phyloP scores from a whole-genome alignment of 37 sponge, comb jelly and placozoan genomes.

The Ephydatia muelleri region DNA sequence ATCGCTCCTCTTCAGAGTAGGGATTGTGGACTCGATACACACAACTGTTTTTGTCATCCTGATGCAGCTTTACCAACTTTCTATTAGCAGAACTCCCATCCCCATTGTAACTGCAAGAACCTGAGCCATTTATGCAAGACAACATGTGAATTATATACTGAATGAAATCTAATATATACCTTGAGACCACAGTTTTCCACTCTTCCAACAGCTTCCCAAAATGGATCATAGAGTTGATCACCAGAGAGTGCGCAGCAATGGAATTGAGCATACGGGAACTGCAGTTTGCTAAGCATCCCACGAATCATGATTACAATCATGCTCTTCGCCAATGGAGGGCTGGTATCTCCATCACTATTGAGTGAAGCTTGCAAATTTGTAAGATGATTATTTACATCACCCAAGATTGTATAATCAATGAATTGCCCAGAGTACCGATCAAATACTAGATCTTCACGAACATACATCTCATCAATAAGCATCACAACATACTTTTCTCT shows the following conservation, averaged over 20 bases:
- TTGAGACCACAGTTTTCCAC: background rate
- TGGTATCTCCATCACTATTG: conserved; percentile 1
- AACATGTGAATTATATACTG: background rate
- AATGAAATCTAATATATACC: background rate
- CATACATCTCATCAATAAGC: conserved; percentile 53
- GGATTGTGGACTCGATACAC: background rate
- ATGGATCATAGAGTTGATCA: too few relatives aligned
- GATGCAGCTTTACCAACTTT: too few relatives aligned
- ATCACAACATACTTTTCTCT: conserved; percentile 42
- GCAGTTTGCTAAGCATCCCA: conserved; percentile 26
- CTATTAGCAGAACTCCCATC: too few relatives aligned
- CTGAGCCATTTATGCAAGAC: background rate
- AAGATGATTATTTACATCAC: conserved; percentile 29
- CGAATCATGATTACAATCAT: conserved; percentile 25
- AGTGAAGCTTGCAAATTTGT: conserved; percentile 2
- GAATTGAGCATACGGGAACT: too few relatives aligned
- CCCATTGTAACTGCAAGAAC: conserved; percentile 11
- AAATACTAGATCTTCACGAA: conserved; percentile 46
- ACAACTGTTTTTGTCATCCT: too few relatives aligned
- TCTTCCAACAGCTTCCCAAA: too few relatives aligned
- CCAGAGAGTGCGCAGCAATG: too few relatives aligned
- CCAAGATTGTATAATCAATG: conserved; percentile 51
- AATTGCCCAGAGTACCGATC: conserved; percentile 42
- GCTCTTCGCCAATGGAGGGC: too few relatives aligned
- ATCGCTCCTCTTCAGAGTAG: background rate